phyloP scores from a whole-genome alignment of 2,113 vertebrate genomes.

The Eretmochelys imbricata region DNA sequence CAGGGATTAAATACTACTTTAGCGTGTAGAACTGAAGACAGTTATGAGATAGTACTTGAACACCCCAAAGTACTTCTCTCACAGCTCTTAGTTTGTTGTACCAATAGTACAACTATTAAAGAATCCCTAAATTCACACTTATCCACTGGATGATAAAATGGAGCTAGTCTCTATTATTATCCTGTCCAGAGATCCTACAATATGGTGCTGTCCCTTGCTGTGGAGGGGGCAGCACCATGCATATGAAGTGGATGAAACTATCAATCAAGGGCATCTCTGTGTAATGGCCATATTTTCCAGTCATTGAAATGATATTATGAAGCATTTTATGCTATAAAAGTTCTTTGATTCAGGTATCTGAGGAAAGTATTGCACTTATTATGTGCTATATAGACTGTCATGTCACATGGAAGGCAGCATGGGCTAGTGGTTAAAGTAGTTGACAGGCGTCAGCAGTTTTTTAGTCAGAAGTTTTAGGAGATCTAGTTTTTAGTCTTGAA shows the following conservation, averaged over 20 bases:
- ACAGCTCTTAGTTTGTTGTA: slow-evolving; percentile 42
- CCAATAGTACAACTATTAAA: slow-evolving; percentile 31
- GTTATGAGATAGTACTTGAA: slow-evolving; percentile 21
- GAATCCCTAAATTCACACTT: slow-evolving; percentile 13
- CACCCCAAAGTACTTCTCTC: not conserved
- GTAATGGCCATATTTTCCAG: not conserved
- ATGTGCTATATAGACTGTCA: not conserved
- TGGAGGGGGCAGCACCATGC: not conserved
- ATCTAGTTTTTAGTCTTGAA: not conserved
- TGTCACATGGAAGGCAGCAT: not conserved
- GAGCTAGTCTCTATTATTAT: slow-evolving; percentile 41
- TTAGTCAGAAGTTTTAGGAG: not conserved
- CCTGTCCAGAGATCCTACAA: slow-evolving; percentile 31
- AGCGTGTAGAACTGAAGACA: slow-evolving; percentile 22
- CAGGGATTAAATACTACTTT: slow-evolving; percentile 44
- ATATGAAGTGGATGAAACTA: slow-evolving; percentile 57
- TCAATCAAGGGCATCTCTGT: slow-evolving; percentile 49
- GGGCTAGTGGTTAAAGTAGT: not conserved
- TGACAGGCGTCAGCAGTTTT: not conserved
- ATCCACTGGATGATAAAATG: slow-evolving; percentile 22
- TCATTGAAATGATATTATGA: not conserved
- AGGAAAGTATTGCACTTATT: not conserved
- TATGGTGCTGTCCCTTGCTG: slow-evolving; percentile 22
- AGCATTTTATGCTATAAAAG: slow-evolving; percentile 2
- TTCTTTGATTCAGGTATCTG: not conserved